Base-by-base conservation (phyloP, 2,113 vertebrate genomes). In the Sphaerodactylus townsendi region DNA sequence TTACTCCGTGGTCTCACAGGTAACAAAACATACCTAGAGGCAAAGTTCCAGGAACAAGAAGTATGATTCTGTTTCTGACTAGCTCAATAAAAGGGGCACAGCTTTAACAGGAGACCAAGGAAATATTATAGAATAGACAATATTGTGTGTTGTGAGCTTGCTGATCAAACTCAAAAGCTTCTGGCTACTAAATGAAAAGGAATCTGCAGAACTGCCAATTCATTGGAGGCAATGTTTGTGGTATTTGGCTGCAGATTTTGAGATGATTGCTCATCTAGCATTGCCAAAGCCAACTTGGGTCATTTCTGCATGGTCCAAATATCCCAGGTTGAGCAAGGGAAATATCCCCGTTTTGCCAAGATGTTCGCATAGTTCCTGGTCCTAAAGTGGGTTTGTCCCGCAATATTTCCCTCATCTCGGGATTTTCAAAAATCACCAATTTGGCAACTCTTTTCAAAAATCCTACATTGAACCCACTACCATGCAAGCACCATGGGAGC, bases 131-230 rank as follows among this genome's bases (percentile, higher is more conserved):
- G 19, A 65, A 66, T 25, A 77, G 21, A 79, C 48, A 72, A 66
- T 83, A 72, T 19, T 78, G 53, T 71, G n/a, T 23, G 41, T 64
- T 70, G 48, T 59, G 64, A n/a, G 50, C 46, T 82, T 44, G 48
- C 68, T 71, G 68, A 85, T 64, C 79, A 82, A 59, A 81, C 41
- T 77, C 66, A 77, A 41, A 48, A 82, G 66, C 72, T 77, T 81
- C 79, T 77, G 53, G 65, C 53, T 50, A 70, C 56, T 77, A 81
- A 86, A 82, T 82, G 82, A 48, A 81, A 82, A 86, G 68, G 35
- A 41, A 39, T 77, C 33, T 41, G 33, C 48, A 44, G 39, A 64
- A 21, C 68, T 82, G 25, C 25, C 65, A 69, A 41, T 62, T 23
- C 66, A 64, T 21, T 19, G n/a, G 11, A 70, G 66, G 19, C 48